Evolutionary conservation across 2,797 vertebrate species (phyloP).

Genomic region (Argentina silus): DNA sequence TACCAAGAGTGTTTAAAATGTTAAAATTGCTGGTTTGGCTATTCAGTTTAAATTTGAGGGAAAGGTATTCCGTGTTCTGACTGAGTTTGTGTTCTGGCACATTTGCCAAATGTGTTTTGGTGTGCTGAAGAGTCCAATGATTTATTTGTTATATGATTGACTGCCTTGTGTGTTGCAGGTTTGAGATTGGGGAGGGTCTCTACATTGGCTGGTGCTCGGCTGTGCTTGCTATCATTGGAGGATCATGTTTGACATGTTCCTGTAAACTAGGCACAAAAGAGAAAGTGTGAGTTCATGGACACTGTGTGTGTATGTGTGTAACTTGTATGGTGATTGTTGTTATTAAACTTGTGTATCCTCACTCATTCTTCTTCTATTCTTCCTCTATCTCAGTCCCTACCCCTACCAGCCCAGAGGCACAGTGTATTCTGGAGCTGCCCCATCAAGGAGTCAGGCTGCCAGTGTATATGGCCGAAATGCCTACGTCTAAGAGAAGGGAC

Average conservation of each 20-base stretch:
- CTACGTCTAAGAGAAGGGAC: slow-evolving; percentile 72
- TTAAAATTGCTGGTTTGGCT: too few species aligned
- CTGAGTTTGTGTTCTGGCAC: too few species aligned
- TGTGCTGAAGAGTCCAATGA: too few species aligned
- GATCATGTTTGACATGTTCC: slow-evolving; percentile 75
- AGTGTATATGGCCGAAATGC: slow-evolving; percentile 81
- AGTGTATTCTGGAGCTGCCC: slow-evolving; percentile 68
- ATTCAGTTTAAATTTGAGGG: too few species aligned
- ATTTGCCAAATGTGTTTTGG: not conserved
- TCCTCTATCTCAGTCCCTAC: slow-evolving; percentile 36
- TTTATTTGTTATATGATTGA: not conserved
- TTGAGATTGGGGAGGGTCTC: slow-evolving; percentile 87
- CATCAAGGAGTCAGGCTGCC: slow-evolving; percentile 61
- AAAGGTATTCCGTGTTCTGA: not conserved
- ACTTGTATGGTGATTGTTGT: not conserved
- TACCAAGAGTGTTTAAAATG: too few species aligned
- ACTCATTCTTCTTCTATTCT: slow-evolving; percentile 5
- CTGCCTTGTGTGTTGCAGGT: slow-evolving; percentile 69
- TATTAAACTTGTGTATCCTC: not conserved
- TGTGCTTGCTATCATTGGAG: slow-evolving; percentile 77
- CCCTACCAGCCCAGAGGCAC: slow-evolving; percentile 72
- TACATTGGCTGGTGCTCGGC: slow-evolving; percentile 92
- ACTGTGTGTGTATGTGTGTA: not conserved
- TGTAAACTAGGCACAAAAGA: slow-evolving; percentile 67
- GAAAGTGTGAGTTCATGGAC: slow-evolving; percentile 69